Base-by-base conservation (phyloP, 2,888 invertebrate genomes). In the Dasysyrphus albostriatus region DNA sequence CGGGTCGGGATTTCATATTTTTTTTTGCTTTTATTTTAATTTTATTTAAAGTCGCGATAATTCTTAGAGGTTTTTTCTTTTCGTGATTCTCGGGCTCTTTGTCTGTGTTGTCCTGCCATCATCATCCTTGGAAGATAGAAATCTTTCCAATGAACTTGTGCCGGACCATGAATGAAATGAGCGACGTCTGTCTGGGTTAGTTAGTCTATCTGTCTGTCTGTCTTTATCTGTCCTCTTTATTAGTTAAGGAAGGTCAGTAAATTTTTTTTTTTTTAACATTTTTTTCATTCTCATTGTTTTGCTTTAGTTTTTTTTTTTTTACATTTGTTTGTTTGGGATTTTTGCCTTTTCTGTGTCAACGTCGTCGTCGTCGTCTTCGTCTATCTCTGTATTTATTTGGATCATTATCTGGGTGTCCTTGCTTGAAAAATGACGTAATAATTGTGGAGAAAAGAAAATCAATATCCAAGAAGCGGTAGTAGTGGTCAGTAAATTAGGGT, bases 41-140 rank as follows among this genome's bases (percentile, higher is more conserved):
- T 83, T 83, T 67, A 83, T 87, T 87, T 87, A 72, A 82, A 87
- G 78, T 79, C 87, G 82, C 82, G 87, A 87, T 87, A 82, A 87
- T 87, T 87, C 87, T 75, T 79, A 61, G 34, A 54, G 37, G 58
- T 76, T 80, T 76, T 44, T 59, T 42, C 69, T n/a, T 7, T 59
- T 32, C 29, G 29, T 44, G 59, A 83, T 78, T 81, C 58, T 54
- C 56, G 24, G 51, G 10, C 5, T 65, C 34, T 29, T 61, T 70
- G 76, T 51, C 51, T 51, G 29, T 72, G 44, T 39, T 51, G 37
- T 37, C 37, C 54, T 37, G 37, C 37, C 8, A 12, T 56, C 47
- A 16, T 47, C 70, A 51, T 74, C 80, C 42, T 65, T 44, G 58
- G 29, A 19, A 61, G 67, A 51, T 58, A 58, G 80, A 19, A 72